A percentile compares a stretch with the other conserved stretches of the same genome.
Evolutionary conservation across 2,113 vertebrate genomes (phyloP).

Genomic region (Seriola rivoliana): DNA sequence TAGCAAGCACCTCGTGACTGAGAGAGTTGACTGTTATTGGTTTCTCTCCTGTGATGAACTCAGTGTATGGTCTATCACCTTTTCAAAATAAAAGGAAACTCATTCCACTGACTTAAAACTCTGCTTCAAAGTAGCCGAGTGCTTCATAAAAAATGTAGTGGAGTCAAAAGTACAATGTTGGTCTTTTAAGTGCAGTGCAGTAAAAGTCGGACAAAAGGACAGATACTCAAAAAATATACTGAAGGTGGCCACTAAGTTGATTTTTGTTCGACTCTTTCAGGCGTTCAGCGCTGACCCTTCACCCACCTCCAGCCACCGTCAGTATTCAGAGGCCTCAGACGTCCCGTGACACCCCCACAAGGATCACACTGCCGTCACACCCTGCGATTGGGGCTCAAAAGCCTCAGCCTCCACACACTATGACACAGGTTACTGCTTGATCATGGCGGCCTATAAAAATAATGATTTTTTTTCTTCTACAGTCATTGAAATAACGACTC

Average conservation of each 20-base stretch:
- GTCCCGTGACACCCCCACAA: conserved; percentile 87
- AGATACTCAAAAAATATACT: too few relatives aligned
- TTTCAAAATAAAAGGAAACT: too few relatives aligned
- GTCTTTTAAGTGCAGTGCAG: too few relatives aligned
- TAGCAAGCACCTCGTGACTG: too few relatives aligned
- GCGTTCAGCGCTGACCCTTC: conserved; percentile 92
- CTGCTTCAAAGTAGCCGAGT: too few relatives aligned
- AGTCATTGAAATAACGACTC: background rate
- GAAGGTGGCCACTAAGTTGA: background rate
- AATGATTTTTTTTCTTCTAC: background rate
- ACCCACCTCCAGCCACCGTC: conserved; percentile 90
- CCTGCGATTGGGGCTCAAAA: conserved; percentile 92
- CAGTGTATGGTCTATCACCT: too few relatives aligned
- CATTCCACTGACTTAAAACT: too few relatives aligned
- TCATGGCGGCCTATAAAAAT: background rate
- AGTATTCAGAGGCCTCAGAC: conserved; percentile 93
- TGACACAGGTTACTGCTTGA: conserved; percentile 89
- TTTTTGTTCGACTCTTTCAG: conserved; percentile 68
- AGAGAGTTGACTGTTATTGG: too few relatives aligned
- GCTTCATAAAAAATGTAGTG: too few relatives aligned
- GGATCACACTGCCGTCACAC: conserved; percentile 94
- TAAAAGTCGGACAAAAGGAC: too few relatives aligned
- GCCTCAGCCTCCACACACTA: conserved; percentile 92
- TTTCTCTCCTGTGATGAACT: too few relatives aligned
- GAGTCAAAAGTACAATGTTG: too few relatives aligned